Evolutionary conservation across 2,113 vertebrate genomes (phyloP).

Genomic region (Conger conger): DNA sequence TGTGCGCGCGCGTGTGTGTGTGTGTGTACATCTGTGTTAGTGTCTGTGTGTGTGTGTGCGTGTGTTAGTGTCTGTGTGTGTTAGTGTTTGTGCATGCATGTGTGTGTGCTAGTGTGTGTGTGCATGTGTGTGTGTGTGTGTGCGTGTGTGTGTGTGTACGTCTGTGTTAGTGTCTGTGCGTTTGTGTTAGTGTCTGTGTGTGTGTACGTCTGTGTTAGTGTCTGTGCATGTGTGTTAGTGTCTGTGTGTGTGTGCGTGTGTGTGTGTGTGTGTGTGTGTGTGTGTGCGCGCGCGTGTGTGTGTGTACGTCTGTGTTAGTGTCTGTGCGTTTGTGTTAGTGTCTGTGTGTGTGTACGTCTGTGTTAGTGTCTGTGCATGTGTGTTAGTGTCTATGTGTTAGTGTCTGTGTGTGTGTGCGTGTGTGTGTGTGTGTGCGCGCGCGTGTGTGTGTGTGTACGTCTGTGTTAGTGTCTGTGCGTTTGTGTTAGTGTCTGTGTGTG

Average conservation of each 20-base stretch:
- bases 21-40: too few relatives aligned
- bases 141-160: too few relatives aligned
- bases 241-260: too few relatives aligned
- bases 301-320: not conserved
- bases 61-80: not conserved
- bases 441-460: not conserved
- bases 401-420: too few relatives aligned
- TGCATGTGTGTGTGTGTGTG: too few relatives aligned
- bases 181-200: too few relatives aligned
- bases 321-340: not conserved
- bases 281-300: too few relatives aligned
- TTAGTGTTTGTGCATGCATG: too few relatives aligned
- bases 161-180: not conserved
- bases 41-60: too few relatives aligned
- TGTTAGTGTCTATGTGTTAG: constrained; percentile 18
- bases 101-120: too few relatives aligned
- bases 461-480: constrained; percentile 27
- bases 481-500: not conserved
- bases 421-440: not conserved
- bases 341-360: not conserved
- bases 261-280: not conserved
- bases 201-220: too few relatives aligned
- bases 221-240: too few relatives aligned
- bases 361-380: not conserved
- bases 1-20: not conserved